Conservation (phyloP, 2,797 vertebrate species). For the Poeciliopsis gracilis region DNA sequence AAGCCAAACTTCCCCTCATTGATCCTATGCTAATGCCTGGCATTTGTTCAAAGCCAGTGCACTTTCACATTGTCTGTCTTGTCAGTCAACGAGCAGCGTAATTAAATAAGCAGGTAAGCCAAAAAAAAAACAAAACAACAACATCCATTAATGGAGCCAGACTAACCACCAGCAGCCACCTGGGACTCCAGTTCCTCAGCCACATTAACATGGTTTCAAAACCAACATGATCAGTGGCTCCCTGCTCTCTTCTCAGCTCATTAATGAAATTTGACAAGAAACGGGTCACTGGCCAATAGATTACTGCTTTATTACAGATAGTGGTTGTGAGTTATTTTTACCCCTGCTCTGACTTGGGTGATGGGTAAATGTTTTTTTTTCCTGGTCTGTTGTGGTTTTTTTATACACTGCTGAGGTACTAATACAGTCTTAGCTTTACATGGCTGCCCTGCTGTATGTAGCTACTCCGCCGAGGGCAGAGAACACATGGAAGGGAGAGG, state of each 20-base stretch:
- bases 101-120: constrained; percentile 61
- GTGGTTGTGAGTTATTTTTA: not conserved
- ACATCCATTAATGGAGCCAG: constrained; percentile 33
- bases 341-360: not conserved
- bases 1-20: constrained; percentile 48
- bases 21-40: constrained; percentile 63
- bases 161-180: constrained; percentile 15
- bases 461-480: not conserved
- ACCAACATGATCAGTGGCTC: not conserved
- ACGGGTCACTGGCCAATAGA: not conserved
- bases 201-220: not conserved
- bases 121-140: constrained; percentile 22
- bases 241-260: not conserved
- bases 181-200: not conserved
- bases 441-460: not conserved
- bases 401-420: not conserved
- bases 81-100: constrained; percentile 62
- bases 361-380: not conserved
- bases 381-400: not conserved
- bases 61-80: constrained; percentile 45
- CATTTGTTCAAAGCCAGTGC: constrained; percentile 49
- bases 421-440: not conserved
- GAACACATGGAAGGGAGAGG: not conserved
- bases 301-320: not conserved
- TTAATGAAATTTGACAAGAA: constrained; percentile 2